Evolutionary conservation across 2,888 invertebrate genomes (phyloP), one percentile per base, ranked within the genome.

Genomic region (Anodontia alba): DNA sequence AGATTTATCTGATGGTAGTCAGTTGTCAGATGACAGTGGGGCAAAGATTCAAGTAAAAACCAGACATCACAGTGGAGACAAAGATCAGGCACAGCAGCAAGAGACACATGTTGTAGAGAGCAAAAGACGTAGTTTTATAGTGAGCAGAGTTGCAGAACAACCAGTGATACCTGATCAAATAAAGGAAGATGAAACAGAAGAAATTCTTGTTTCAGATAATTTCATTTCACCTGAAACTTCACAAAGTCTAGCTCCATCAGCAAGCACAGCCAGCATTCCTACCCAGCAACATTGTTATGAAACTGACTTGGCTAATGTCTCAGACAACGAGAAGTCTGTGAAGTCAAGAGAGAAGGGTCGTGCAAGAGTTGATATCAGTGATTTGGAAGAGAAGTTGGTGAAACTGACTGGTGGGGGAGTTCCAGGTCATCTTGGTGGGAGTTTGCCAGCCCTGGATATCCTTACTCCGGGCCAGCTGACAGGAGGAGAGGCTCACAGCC

Each of bases 121-220:
- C 75, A 91, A 90, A 73, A 87, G 89, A 69, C 89, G 90, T 69
- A 90, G 88, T 74, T 91, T 91, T 68, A 84, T 90, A 26, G 90
- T 91, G 17, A 90, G 89, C 82, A 76, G 88, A 73, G 91, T 91
- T 0, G 69, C 80, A 17, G 88, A 89, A 72, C 87, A 89, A 20
- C 80, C 66, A 26, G 80, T 87, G n/a, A 75, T 88, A 49, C 71
- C 85, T 10, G 91, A 90, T 54, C 90, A 90, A 68, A 90, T 91
- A 54, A 83, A 87, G 23, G 92, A 92, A 71, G 91, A 91, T 86
- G 90, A 90, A 43, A 85, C 83, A 33, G 91, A 90, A 77, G 90
- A 90, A 36, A 69, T 33, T 72, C 76, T 49, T 51, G 43, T 3
- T 23, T 67, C 74, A 23, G 73, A 81, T 62, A 62, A 76, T 49